Evolutionary conservation across 1,140 invertebrate species (phyloP).

Genomic region (Euglossa dilemma): DNA sequence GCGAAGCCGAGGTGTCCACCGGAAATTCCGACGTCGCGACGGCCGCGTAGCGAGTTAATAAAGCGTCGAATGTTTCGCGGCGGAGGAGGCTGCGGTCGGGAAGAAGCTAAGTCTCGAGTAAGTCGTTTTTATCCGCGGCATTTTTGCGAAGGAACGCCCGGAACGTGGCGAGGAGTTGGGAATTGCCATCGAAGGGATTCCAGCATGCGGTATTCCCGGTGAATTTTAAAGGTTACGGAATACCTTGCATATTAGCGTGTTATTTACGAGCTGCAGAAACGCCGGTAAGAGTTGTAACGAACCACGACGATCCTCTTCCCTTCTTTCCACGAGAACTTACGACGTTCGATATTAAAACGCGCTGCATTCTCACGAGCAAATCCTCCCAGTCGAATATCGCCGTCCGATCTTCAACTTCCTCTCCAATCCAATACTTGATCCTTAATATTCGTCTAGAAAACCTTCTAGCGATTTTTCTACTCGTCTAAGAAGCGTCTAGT

Average conservation of each 20-base stretch:
- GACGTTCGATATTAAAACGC: background rate
- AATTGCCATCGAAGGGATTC: slow-evolving; percentile 22
- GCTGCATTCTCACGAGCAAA: no score
- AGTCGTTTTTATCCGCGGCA: background rate
- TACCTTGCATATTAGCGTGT: background rate
- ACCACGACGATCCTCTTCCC: background rate
- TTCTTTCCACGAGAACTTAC: background rate
- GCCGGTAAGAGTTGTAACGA: background rate
- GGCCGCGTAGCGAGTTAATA: background rate
- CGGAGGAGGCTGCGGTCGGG: background rate
- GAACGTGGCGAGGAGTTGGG: slow-evolving; percentile 23
- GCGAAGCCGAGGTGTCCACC: background rate
- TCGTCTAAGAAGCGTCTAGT: no score
- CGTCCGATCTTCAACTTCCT: no score
- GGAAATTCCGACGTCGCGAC: background rate
- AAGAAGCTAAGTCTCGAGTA: background rate
- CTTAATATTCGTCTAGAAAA: no score
- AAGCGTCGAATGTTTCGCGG: background rate
- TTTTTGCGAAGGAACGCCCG: slow-evolving; percentile 3
- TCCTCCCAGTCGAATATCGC: no score
- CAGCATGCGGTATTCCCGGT: background rate
- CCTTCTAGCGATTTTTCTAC: no score
- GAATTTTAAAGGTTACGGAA: slow-evolving; percentile 18
- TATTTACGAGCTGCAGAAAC: background rate
- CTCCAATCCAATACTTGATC: no score